A percentile compares a stretch with the other conserved stretches of the same genome.
These are phyloP conservation scores for Diorhabda sublineata DNA, from an alignment of 1,140 invertebrate genomes.

Conservation along the genomic window DNA sequence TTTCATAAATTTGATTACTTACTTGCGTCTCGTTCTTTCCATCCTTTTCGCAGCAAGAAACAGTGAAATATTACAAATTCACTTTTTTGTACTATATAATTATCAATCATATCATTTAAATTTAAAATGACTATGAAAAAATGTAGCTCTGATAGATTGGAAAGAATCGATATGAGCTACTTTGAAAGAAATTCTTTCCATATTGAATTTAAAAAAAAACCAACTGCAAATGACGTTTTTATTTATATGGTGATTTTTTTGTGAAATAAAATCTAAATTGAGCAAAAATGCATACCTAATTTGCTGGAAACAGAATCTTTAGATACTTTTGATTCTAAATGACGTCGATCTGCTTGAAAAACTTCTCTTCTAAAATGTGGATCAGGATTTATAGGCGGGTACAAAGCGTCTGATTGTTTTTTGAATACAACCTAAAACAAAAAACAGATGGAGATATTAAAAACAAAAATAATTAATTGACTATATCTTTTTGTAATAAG, in stretches of 20 bases:
- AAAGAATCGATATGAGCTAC: too few species aligned
- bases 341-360: constrained; percentile 56
- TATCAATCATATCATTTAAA: too few species aligned
- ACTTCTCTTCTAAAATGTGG: constrained; percentile 67
- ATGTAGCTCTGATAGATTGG: too few species aligned
- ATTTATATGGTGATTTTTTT: too few species aligned
- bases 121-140: too few species aligned
- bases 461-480: background rate
- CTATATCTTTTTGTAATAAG: background rate
- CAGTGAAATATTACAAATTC: too few species aligned
- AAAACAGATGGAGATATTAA: background rate
- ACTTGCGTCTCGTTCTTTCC: constrained; percentile 71
- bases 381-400: constrained; percentile 63
- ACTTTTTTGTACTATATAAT: too few species aligned
- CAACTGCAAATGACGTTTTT: too few species aligned
- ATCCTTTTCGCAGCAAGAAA: constrained; percentile 50
- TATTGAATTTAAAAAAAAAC: too few species aligned
- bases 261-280: too few species aligned
- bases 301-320: constrained; percentile 38
- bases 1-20: constrained; percentile 48
- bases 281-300: constrained; percentile 41
- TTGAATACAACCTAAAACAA: constrained; percentile 65
- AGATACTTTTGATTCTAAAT: constrained; percentile 18
- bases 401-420: constrained; percentile 53
- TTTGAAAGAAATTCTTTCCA: too few species aligned